A percentile compares a stretch with the other conserved stretches of the same genome.
Conservation (phyloP, 53 echinoderm and acorn worm species). For the Hippasteria phrygiana region DNA sequence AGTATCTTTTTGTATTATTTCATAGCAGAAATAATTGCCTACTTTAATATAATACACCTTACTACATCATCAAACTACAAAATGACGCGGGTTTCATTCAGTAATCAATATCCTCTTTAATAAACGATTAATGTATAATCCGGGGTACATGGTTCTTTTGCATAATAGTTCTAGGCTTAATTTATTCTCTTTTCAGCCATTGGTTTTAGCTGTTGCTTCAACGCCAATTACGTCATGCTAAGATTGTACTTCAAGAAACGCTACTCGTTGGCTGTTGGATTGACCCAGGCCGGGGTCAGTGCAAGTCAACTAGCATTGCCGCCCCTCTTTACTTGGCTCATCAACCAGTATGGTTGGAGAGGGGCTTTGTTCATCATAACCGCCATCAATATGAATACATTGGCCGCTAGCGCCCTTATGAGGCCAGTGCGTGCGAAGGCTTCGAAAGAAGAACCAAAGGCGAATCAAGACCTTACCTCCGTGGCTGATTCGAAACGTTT, state of each 20-base stretch:
- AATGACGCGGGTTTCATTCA: too few relatives aligned
- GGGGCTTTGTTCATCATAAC: conserved; percentile 26
- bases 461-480: too few relatives aligned
- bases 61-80: too few relatives aligned
- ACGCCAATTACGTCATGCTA: background rate
- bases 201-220: background rate
- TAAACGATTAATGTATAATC: too few relatives aligned
- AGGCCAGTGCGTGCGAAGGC: conserved; percentile 8
- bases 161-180: too few relatives aligned
- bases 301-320: conserved; percentile 29
- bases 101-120: too few relatives aligned
- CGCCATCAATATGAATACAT: background rate
- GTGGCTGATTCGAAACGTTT: too few relatives aligned
- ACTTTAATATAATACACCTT: too few relatives aligned
- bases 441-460: background rate
- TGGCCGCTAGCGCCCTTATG: conserved; percentile 29
- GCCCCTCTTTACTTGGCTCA: conserved; percentile 30
- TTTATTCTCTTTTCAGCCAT: background rate
- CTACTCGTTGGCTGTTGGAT: conserved; percentile 7
- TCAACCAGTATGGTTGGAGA: conserved; percentile 13
- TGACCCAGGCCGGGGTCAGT: conserved; percentile 3
- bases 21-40: too few relatives aligned
- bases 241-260: conserved; percentile 25
- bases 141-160: too few relatives aligned
- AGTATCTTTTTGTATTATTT: too few relatives aligned